A percentile compares a stretch with the other conserved stretches of the same genome.
Evolutionary conservation across 2,888 invertebrate species (phyloP).

Genomic region (Agrotis puta): DNA sequence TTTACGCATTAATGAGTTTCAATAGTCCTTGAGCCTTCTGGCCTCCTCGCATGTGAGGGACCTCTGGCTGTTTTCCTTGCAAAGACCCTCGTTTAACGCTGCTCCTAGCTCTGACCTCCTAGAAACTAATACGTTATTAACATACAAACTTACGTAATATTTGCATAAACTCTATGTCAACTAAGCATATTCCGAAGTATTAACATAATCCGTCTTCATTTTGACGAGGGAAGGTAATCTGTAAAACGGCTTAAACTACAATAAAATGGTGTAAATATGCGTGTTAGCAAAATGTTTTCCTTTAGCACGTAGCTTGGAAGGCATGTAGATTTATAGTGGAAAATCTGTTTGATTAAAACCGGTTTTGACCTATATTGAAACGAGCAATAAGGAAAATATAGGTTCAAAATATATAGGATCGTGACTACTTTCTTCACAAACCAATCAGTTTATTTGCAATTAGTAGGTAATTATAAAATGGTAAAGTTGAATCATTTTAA

Average conservation of each 20-base stretch:
- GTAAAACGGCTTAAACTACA: conserved; percentile 40
- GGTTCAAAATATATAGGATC: neutral
- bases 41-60: conserved; percentile 2
- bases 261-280: conserved; percentile 51
- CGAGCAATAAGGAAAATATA: conserved; percentile 1
- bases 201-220: conserved; percentile 69
- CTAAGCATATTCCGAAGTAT: conserved; percentile 58
- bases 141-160: conserved; percentile 58
- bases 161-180: conserved; percentile 64
- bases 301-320: conserved; percentile 20
- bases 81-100: conserved; percentile 24
- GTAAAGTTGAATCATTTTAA: neutral
- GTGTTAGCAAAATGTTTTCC: conserved; percentile 45
- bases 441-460: conserved; percentile 11
- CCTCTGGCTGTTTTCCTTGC: conserved; percentile 36
- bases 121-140: conserved; percentile 61
- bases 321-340: conserved; percentile 23
- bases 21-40: conserved; percentile 19
- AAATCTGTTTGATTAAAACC: conserved; percentile 21
- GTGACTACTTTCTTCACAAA: neutral
- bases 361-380: conserved; percentile 28
- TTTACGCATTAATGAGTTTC: conserved; percentile 34
- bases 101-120: conserved; percentile 39
- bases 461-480: conserved; percentile 16
- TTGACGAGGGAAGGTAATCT: conserved; percentile 50